Conservation (phyloP, 1,140 invertebrate genomes). For the Leptinotarsa texana region DNA sequence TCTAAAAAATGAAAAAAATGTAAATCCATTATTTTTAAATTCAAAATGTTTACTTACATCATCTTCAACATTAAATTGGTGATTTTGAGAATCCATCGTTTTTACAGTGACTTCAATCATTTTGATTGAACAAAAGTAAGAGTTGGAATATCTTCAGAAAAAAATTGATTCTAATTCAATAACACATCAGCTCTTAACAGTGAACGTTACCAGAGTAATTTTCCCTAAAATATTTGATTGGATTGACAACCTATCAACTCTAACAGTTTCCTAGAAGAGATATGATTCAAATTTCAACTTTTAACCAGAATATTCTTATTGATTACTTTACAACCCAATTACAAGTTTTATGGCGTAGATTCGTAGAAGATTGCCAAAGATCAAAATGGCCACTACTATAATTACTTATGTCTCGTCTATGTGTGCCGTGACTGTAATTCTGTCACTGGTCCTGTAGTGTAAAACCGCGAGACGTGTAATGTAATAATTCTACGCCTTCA, state of each 20-base stretch:
- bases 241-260: too few relatives aligned
- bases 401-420: neutral
- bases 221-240: too few relatives aligned
- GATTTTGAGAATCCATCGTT: conserved; percentile 91
- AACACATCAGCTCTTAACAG: too few relatives aligned
- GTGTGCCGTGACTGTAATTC: neutral
- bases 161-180: too few relatives aligned
- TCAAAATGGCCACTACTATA: conserved; percentile 1
- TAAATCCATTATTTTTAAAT: neutral
- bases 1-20: conserved; percentile 61
- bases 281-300: too few relatives aligned
- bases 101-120: conserved; percentile 89
- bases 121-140: neutral
- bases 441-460: too few relatives aligned
- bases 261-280: too few relatives aligned
- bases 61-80: conserved; percentile 81
- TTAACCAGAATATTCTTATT: conserved; percentile 1
- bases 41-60: conserved; percentile 69
- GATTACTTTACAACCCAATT: conserved; percentile 1
- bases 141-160: neutral
- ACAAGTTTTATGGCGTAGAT: neutral
- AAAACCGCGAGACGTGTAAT: too few relatives aligned
- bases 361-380: neutral
- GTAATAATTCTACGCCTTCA: too few relatives aligned
- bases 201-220: too few relatives aligned